Evolutionary conservation across 2,888 invertebrate species (phyloP).

Genomic region (Drosophila tanythrix): DNA sequence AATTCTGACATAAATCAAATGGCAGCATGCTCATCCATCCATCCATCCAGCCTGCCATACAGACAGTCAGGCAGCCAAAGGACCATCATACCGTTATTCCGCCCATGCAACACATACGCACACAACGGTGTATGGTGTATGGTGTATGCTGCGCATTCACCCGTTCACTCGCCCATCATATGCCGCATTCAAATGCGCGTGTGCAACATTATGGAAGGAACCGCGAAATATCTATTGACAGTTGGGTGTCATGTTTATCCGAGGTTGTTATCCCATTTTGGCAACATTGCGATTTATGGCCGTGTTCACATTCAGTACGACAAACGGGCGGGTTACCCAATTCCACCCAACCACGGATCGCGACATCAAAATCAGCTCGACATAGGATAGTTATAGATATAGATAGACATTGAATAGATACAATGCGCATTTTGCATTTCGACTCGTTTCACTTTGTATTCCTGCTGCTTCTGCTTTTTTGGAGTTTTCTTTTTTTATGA

Average conservation of each 20-base stretch:
- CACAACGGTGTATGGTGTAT: constrained; percentile 12
- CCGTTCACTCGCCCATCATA: constrained; percentile 10
- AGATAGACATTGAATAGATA: constrained; percentile 70
- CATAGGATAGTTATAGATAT: constrained; percentile 45
- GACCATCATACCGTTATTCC: constrained; percentile 9
- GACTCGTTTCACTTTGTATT: constrained; percentile 16
- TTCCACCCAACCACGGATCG: constrained; percentile 6
- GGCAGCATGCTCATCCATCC: constrained; percentile 77
- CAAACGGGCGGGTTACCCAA: constrained; percentile 50
- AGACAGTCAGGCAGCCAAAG: constrained; percentile 25
- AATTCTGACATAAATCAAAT: constrained; percentile 85
- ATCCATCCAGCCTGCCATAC: constrained; percentile 20
- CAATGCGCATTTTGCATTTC: constrained; percentile 76
- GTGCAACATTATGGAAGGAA: constrained; percentile 82
- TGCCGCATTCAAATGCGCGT: constrained; percentile 58
- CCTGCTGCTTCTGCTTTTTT: constrained; percentile 6
- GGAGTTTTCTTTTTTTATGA: constrained; percentile 50
- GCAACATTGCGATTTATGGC: constrained; percentile 83
- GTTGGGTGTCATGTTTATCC: constrained; percentile 86
- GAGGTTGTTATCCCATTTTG: constrained; percentile 83
- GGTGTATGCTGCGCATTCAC: constrained; percentile 11
- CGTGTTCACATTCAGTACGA: constrained; percentile 35
- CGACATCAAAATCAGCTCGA: constrained; percentile 10
- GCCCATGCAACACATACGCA: constrained; percentile 24
- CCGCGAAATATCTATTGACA: constrained; percentile 85